phyloP scores from a whole-genome alignment of 2,113 vertebrate genomes.

The Sminthopsis crassicaudata region DNA sequence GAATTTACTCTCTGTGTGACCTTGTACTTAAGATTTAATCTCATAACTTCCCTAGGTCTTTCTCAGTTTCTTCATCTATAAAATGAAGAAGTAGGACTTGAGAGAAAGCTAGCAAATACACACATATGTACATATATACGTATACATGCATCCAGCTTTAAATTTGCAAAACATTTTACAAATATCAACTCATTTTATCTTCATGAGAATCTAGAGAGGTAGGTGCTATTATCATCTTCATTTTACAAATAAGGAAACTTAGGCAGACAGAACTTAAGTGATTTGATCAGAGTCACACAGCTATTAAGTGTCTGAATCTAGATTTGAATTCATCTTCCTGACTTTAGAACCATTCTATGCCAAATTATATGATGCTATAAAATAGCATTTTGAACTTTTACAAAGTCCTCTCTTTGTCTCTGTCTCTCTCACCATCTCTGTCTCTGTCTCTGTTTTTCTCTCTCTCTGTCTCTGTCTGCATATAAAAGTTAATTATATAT shows the following conservation, averaged over 20 bases:
- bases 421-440: too few relatives aligned
- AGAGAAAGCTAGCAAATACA: neutral
- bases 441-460: too few relatives aligned
- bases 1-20: neutral
- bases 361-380: neutral
- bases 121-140: neutral
- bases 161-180: neutral
- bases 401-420: neutral
- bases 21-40: neutral
- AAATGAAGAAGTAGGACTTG: neutral
- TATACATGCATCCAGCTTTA: neutral
- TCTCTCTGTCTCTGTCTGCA: too few relatives aligned
- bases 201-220: neutral
- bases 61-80: neutral
- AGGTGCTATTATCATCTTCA: neutral
- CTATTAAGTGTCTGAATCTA: neutral
- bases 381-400: neutral
- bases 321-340: neutral
- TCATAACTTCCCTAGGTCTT: neutral
- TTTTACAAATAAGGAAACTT: neutral
- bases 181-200: neutral
- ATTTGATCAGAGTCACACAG: neutral
- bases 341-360: neutral
- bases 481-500: too few relatives aligned
- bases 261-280: neutral